These are phyloP conservation scores for Cynopterus brachyotis DNA, from an alignment of 2,113 vertebrate species.

Conservation along the genomic window DNA sequence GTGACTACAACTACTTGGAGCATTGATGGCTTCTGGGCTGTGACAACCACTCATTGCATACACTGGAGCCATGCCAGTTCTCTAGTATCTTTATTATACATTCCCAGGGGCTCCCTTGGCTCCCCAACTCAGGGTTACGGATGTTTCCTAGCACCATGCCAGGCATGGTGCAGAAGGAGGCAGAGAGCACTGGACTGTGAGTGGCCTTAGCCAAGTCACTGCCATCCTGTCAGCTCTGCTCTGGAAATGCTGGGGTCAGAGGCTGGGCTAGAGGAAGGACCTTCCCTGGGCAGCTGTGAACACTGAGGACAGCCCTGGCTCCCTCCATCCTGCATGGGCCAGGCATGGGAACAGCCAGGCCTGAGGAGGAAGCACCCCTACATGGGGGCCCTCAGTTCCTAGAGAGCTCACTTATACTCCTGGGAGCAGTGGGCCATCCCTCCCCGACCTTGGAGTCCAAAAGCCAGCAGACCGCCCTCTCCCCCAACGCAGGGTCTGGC, in stretches of 20 bases:
- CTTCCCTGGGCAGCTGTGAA: background rate
- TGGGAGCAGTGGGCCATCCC: background rate
- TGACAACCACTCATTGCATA: background rate
- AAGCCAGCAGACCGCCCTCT: background rate
- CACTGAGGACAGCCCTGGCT: background rate
- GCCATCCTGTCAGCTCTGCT: background rate
- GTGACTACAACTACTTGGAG: background rate
- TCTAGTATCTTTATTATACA: constrained; percentile 57
- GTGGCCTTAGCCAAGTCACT: background rate
- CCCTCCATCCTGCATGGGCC: background rate
- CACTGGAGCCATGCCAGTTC: background rate
- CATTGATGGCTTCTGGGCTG: background rate
- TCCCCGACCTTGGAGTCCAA: background rate
- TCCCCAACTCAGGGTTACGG: background rate
- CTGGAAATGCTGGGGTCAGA: background rate
- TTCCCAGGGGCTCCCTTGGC: background rate
- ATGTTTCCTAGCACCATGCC: background rate
- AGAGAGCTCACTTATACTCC: background rate
- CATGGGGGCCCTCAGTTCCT: background rate
- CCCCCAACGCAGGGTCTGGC: background rate
- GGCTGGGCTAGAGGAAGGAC: background rate
- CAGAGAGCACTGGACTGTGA: background rate
- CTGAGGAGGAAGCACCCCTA: background rate
- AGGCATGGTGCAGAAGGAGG: background rate
- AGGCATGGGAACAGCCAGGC: background rate